Base-by-base conservation (phyloP, 2,888 invertebrate species). In the Folsomia candida region DNA sequence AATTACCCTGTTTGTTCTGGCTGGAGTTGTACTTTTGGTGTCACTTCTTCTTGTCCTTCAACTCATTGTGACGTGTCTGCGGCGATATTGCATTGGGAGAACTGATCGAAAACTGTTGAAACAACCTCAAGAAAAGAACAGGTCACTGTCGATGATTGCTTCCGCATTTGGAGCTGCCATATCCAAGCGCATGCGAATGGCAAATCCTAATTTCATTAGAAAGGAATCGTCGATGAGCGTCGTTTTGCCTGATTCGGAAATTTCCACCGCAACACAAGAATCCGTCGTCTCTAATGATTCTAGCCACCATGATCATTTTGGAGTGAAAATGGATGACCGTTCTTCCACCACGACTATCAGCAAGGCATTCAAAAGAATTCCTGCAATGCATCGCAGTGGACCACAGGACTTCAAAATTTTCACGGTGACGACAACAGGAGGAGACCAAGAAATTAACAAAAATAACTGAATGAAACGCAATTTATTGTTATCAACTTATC, bases 61-160 rank as follows among this genome's bases (percentile, higher is more conserved):
- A 26, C 18, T 64, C 2, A 18, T 64, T 18, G 64, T 64, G 25
- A 64, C 47, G 2, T 64, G 64, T 24, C 24, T 47, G 4, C 64
- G 64, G 3, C 47, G 64, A 4, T 64, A 24, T 24, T 64, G 64
- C 26, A 24, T 47, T 2, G 64, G 64, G 4, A n/a, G 64, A 22
- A 14, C 20, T 4, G 64, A 64, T 26, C 51, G 20, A 2, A n/a
- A 24, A 11, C 22, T 64, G 11, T 11, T 64, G 24, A 64, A 64
- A 20, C 24, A 64, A n/a, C 14, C 59, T 14, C 20, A 57, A 22
- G 47, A 47, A 47, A 26, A 59, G 26, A 11, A 59, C 14, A 54
- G 22, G n/a, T 54, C 54, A 4, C 22, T 54, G 11, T 54, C 54
- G 4, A 6, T 20, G n/a, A 54, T 54, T 54, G 54, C 22, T 14